Evolutionary conservation across 2,888 invertebrate genomes (phyloP).

Genomic region (Diplazon laetatorius): DNA sequence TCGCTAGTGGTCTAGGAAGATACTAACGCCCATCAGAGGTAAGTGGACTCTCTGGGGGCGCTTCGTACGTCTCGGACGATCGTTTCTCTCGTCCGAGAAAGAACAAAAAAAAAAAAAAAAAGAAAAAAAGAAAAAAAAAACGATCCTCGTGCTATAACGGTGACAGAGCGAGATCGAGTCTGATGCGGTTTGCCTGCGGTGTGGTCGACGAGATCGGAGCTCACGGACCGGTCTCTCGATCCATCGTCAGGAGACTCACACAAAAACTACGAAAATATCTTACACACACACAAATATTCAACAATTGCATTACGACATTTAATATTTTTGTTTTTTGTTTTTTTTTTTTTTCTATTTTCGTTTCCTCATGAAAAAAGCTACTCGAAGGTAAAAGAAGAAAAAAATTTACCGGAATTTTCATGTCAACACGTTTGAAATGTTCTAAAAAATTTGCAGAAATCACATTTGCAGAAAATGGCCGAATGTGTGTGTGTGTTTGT

Average conservation of each 20-base stretch:
- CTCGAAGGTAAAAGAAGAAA: background rate
- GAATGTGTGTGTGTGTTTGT: too few species aligned
- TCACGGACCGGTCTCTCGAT: constrained; percentile 53
- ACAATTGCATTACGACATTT: constrained; percentile 34
- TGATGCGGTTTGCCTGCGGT: constrained; percentile 47
- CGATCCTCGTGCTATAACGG: constrained; percentile 57
- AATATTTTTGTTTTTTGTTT: constrained; percentile 9
- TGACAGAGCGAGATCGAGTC: constrained; percentile 56
- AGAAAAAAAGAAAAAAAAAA: too few species aligned
- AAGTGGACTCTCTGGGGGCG: too few species aligned
- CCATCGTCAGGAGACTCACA: constrained; percentile 42
- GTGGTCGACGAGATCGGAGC: constrained; percentile 48
- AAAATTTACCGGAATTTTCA: too few species aligned
- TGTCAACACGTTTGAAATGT: too few species aligned
- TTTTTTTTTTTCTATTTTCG: constrained; percentile 1
- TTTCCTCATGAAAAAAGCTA: background rate
- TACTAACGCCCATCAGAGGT: constrained; percentile 62
- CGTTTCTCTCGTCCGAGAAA: constrained; percentile 2
- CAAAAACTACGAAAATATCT: constrained; percentile 36
- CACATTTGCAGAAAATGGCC: too few species aligned
- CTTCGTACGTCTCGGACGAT: too few species aligned
- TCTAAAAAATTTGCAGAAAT: too few species aligned
- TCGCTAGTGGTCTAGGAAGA: constrained; percentile 56
- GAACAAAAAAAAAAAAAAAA: too few species aligned
- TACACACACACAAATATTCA: constrained; percentile 31